These are phyloP conservation scores for Spicauda simplicius DNA, from an alignment of 2,888 invertebrate genomes.

Conservation along the genomic window DNA sequence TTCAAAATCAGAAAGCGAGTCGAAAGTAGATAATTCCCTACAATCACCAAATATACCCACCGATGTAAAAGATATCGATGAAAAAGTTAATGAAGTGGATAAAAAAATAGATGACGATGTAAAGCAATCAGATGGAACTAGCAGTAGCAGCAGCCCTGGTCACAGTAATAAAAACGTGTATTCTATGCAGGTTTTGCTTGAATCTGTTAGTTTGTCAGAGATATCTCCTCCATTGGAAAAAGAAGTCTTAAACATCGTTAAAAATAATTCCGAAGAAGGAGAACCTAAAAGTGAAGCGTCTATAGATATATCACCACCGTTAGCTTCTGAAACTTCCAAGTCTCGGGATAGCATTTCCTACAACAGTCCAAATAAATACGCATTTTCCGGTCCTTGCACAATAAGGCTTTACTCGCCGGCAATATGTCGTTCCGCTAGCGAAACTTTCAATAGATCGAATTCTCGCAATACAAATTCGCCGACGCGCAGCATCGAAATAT, in stretches of 20 bases:
- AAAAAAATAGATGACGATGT: background rate
- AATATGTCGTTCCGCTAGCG: constrained; percentile 63
- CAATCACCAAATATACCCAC: constrained; percentile 47
- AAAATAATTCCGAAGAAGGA: constrained; percentile 14
- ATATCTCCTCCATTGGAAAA: constrained; percentile 64
- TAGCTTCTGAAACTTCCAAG: constrained; percentile 59
- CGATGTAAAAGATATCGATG: constrained; percentile 52
- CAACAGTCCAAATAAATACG: constrained; percentile 42
- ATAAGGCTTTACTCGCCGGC: constrained; percentile 70
- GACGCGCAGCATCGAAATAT: constrained; percentile 58
- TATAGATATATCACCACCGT: constrained; percentile 60
- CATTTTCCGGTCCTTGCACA: constrained; percentile 53
- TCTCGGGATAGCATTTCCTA: constrained; percentile 42
- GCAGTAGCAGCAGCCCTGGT: constrained; percentile 40
- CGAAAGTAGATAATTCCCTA: constrained; percentile 44
- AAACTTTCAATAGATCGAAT: constrained; percentile 62
- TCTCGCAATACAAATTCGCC: constrained; percentile 58
- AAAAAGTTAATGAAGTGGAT: constrained; percentile 43
- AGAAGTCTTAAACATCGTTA: constrained; percentile 43
- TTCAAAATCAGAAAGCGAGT: constrained; percentile 45
- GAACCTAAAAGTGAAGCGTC: constrained; percentile 46
- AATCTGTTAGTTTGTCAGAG: constrained; percentile 63
- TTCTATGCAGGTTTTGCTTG: constrained; percentile 53
- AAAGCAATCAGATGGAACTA: constrained; percentile 13
- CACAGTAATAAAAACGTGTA: constrained; percentile 44